phyloP scores from a whole-genome alignment of 1,140 invertebrate species.

The Solenopsis fugax region DNA sequence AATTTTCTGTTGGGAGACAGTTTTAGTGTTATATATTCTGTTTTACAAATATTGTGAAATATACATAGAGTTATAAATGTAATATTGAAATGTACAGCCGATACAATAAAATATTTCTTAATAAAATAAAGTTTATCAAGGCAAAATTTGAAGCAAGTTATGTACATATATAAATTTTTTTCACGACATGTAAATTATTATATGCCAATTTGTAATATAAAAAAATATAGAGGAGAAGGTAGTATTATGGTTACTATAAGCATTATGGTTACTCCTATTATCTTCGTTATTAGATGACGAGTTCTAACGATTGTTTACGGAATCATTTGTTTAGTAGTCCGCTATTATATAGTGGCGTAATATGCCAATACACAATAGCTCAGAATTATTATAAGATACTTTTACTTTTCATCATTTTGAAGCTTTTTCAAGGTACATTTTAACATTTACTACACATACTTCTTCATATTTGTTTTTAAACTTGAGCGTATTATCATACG shows the following conservation, averaged over 20 bases:
- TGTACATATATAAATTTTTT: neutral
- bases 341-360: no score
- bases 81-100: neutral
- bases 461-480: no score
- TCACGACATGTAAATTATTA: neutral
- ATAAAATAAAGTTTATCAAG: neutral
- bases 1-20: constrained; percentile 3
- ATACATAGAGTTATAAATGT: neutral
- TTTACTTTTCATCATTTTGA: no score
- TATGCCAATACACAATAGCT: no score
- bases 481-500: no score
- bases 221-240: neutral
- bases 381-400: no score
- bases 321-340: no score
- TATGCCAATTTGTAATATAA: neutral
- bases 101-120: neutral
- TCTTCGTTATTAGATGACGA: no score
- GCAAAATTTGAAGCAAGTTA: neutral
- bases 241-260: no score
- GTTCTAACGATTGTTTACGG: neutral
- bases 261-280: no score
- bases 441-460: no score
- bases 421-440: no score
- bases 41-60: neutral
- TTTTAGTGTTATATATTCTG: neutral